Evolutionary conservation across 2,113 vertebrate species (phyloP), one percentile per base, ranked within the genome.

Genomic region (Gallinago undulata): DNA sequence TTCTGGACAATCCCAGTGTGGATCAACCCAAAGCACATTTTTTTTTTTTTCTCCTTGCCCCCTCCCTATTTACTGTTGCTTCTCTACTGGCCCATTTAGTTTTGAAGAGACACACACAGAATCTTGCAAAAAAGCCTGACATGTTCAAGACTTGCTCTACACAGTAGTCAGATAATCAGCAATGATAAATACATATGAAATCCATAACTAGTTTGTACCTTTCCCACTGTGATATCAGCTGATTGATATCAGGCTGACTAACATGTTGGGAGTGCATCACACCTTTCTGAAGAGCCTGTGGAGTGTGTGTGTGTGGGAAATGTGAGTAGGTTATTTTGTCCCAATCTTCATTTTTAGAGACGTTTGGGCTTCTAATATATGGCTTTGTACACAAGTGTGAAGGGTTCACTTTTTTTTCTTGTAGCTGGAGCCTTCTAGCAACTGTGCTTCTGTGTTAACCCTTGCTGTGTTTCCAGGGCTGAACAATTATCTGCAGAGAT

Each of bases 21-120:
- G 8, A 51, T 63, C 23, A 60, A 35, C 5, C 4, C 13, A 14
- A 7, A 23, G 3, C 0, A 1, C 3, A 1, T 23, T 12, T 66
- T 30, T 13, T 75, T 14, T 70, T 43, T 51, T 55, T 24, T 2
- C 41, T 37, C 17, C 33, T 60, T n/a, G 13, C 41, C 41, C 41
- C 16, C 30, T 6, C 6, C 19, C 18, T 2, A 7, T 35, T 79
- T 80, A 41, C 8, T 60, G 4, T 2, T 70, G 2, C 13, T 89
- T 63, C 23, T 57, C 30, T 88, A 22, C 37, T 90, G 60, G 24
- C 8, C 23, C 10, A 2, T 51, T 51, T 73, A 35, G 8, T 67
- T 51, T 63, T 56, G 56, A 55, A 81, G 69, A 73, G 11, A 28
- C 0, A 1, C 7, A 9, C 2, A 11, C 8, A 39, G 33, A 80